Evolutionary conservation across 2,113 vertebrate genomes (phyloP), one percentile per base, ranked within the genome.

Genomic region (Phodopus roborovskii): DNA sequence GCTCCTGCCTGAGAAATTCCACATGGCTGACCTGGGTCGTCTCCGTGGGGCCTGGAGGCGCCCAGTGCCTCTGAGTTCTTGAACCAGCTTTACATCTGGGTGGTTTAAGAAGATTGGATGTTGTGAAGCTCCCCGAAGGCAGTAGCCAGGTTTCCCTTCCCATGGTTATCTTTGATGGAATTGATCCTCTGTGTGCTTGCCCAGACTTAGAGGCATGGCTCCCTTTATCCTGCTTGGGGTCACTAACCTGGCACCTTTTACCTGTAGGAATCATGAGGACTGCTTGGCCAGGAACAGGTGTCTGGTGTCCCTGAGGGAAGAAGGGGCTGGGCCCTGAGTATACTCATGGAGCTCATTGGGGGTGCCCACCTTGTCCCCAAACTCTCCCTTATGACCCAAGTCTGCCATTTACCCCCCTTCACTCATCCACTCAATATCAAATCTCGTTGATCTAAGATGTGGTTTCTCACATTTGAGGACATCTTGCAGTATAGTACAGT

Each of bases 211-310:
- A 1, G 33, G 15, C 6, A 24, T 42, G 50, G 53, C 33, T 62
- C 50, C 48, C 50, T 39, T 2, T 0, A 20, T 58, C 48, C 48
- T 22, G 50, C 66, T 71, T 26, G 4, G 39, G 60, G 26, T 62
- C 1, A 0, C 8, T 5, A 16, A 22, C 0, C 0, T 0, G 60
- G 36, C 16, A 4, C 24, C 17, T 28, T 5, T 33, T 15, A 56
- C 33, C 82, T 7, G 16, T 0, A 4, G 7, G 22, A 39, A 50
- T 16, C 28, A 13, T 3, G 0, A 0, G 0, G 26, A 42, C n/a
- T 0, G 0, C 11, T 0, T 1, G 68, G 45, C 13, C 56, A 2
- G 45, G 50, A 48, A 22, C 48, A 33, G 42, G 92, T 39, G 50
- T 81, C 36, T 26, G 15, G 64, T 48, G 19, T n/a, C 60, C 36